Base-by-base conservation (phyloP, 2,113 vertebrate genomes). In the Catharus fuscescens region DNA sequence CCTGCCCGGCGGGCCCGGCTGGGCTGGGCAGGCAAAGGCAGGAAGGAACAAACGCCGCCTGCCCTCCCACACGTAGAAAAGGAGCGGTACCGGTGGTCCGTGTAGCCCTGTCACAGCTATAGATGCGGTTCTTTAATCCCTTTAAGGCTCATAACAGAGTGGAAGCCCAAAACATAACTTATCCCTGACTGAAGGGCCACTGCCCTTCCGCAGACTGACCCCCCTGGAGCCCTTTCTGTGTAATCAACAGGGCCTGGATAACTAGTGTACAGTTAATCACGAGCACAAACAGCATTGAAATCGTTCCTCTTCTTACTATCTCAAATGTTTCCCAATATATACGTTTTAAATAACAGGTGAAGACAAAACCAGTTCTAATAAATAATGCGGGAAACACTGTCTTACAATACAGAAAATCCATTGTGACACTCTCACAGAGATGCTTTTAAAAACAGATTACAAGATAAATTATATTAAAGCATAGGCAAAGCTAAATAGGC, bases 1-100 rank as follows among this genome's bases (percentile, higher is more conserved):
- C n/a, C 15, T 11, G 50, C 64, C 25, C 36, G 8, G 23, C 61
- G 5, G 18, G 7, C 53, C 29, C 15, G 18, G 32, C 19, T 6
- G 31, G 4, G 20, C 34, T 4, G 15, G 11, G 32, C 59, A 25
- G 73, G 23, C 67, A 4, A 14, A 45, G 26, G 32, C n/a, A 12
- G 26, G 26, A 10, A 12, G 23, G 26, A 12, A 16, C 25, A 8
- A 26, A 31, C 12, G 34, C 56, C 12, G 13, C 54, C 60, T 8
- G 60, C 42, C 25, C 24, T 7, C 31, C 20, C 3, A 0, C 6
- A 0, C 8, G 6, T 1, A 1, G 10, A 13, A 40, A 17, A 31
- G 13, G 24, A 56, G 24, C 31, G 3, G 21, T 2, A 11, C 10
- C 7, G 0, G 6, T 3, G 32, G 16, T 21, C 57, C 16, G 0